A percentile compares a stretch with the other conserved stretches of the same genome.
Evolutionary conservation across 2,888 invertebrate genomes (phyloP).

Genomic region (Trilocha varians): DNA sequence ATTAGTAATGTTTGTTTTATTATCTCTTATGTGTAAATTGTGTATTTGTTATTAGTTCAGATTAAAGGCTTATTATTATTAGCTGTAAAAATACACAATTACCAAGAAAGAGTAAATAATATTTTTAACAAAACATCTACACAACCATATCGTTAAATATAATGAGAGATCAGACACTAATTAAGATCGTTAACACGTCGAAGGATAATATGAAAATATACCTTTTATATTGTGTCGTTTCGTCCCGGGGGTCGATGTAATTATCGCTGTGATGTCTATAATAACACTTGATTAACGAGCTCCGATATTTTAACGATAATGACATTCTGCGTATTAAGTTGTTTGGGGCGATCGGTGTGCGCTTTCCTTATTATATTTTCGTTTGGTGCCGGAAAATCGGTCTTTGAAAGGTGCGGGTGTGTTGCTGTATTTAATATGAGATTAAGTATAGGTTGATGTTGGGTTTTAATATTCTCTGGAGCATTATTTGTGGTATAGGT

Average conservation of each 20-base stretch:
- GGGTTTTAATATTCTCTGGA: no score
- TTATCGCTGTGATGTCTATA: constrained; percentile 25
- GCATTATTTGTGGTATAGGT: no score
- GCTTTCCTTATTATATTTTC: neutral
- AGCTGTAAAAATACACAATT: neutral
- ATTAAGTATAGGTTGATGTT: no score
- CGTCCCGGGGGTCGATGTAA: constrained; percentile 21
- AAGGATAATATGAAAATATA: constrained; percentile 20
- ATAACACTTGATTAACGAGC: constrained; percentile 24
- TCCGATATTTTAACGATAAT: neutral
- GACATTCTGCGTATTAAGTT: neutral
- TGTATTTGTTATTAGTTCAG: no score
- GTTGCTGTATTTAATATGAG: no score
- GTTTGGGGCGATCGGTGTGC: neutral
- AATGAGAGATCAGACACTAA: constrained; percentile 19
- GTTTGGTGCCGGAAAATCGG: neutral
- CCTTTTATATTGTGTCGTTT: constrained; percentile 24
- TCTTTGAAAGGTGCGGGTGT: no score
- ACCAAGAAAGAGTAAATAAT: neutral
- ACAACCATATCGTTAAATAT: constrained; percentile 15
- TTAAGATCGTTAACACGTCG: constrained; percentile 22
- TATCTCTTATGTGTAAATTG: no score
- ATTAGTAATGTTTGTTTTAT: no score
- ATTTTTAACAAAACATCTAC: neutral
- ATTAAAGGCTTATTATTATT: no score